Evolutionary conservation across 1,140 invertebrate genomes (phyloP).

Genomic region (Anoplolepis gracilipes): DNA sequence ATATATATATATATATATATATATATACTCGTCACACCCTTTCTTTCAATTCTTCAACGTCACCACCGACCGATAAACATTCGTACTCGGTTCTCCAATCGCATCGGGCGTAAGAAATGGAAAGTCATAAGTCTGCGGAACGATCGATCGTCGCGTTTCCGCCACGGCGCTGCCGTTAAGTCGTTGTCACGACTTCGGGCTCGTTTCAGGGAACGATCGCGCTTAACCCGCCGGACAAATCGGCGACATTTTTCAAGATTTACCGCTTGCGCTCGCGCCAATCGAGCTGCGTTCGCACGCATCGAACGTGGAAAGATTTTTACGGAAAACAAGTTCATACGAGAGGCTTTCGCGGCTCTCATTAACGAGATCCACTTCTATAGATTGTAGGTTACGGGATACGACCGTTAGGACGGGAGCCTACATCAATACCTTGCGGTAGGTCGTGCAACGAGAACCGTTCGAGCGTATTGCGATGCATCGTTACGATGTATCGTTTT

Average conservation of each 20-base stretch:
- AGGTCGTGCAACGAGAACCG: constrained; percentile 42
- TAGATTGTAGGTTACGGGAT: constrained; percentile 55
- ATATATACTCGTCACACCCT: constrained; percentile 20
- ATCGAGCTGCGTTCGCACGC: not conserved
- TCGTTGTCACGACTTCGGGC: constrained; percentile 42
- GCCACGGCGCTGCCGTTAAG: constrained; percentile 58
- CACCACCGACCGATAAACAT: constrained; percentile 70
- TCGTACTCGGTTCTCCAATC: constrained; percentile 62
- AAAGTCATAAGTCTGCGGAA: constrained; percentile 67
- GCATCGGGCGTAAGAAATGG: constrained; percentile 67
- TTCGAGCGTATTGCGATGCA: constrained; percentile 40
- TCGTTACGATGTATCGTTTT: constrained; percentile 55
- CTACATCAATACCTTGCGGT: constrained; percentile 54
- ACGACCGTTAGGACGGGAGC: constrained; percentile 43
- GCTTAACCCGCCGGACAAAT: constrained; percentile 58
- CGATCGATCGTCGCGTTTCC: constrained; percentile 66
- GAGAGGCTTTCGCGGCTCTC: constrained; percentile 22
- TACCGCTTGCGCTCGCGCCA: not conserved
- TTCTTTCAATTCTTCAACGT: constrained; percentile 70
- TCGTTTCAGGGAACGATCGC: constrained; percentile 35
- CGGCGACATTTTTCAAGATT: constrained; percentile 61
- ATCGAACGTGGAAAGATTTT: constrained; percentile 13
- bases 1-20: not conserved
- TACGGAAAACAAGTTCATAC: not conserved
- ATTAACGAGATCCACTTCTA: constrained; percentile 45